phyloP scores from a whole-genome alignment of 2,888 invertebrate genomes.

The Rhamphomyia laevipes region DNA sequence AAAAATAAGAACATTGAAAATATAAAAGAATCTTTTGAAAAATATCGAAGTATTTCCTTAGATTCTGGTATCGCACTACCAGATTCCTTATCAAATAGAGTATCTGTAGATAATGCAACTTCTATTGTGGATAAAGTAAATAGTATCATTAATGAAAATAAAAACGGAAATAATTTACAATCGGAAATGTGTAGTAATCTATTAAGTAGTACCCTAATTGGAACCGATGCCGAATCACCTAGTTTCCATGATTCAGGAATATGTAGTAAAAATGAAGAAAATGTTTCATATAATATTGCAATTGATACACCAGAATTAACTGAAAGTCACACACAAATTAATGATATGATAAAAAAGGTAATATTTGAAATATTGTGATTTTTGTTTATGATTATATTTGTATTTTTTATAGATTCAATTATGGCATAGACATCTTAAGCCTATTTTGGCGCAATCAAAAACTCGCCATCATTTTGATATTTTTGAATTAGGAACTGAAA shows the following conservation, averaged over 20 bases:
- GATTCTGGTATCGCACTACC: slow-evolving; percentile 24
- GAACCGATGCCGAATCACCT: too few species aligned
- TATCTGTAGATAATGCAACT: too few species aligned
- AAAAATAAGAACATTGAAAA: not conserved
- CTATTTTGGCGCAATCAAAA: slow-evolving; percentile 27
- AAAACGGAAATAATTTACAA: too few species aligned
- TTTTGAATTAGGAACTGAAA: slow-evolving; percentile 27
- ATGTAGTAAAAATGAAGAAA: too few species aligned
- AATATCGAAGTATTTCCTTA: slow-evolving; percentile 18
- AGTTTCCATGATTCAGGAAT: too few species aligned
- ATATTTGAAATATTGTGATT: not conserved
- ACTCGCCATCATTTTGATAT: slow-evolving; percentile 33
- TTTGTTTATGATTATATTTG: slow-evolving; percentile 1
- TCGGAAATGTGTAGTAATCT: too few species aligned
- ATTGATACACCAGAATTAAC: too few species aligned
- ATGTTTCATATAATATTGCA: too few species aligned
- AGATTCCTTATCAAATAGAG: not conserved
- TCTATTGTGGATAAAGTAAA: too few species aligned
- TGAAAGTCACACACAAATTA: not conserved
- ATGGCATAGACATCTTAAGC: slow-evolving; percentile 31
- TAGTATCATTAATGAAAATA: too few species aligned
- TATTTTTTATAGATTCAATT: slow-evolving; percentile 23
- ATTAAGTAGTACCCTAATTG: too few species aligned
- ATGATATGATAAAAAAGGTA: slow-evolving; percentile 7
- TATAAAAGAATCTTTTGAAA: slow-evolving; percentile 4